Percentiles rank a stretch among this genome's conserved stretches.
phyloP scores from a whole-genome alignment of 2,797 vertebrate genomes.

The Etheostoma nigrum region DNA sequence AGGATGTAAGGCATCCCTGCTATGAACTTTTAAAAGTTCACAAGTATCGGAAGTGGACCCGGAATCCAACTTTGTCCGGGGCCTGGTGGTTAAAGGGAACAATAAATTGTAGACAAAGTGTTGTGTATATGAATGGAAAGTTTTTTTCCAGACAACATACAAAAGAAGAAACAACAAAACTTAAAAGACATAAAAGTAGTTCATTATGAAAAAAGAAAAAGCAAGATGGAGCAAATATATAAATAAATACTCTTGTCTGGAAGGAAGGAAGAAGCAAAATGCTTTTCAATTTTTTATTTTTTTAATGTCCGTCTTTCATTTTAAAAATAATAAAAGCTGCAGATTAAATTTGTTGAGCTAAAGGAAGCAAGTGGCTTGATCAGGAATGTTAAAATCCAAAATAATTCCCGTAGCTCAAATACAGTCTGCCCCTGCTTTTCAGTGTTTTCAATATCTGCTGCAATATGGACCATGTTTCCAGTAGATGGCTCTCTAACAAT shows the following conservation, averaged over 20 bases:
- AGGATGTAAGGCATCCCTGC: conserved; percentile 50
- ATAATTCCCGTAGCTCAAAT: neutral
- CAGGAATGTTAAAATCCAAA: neutral
- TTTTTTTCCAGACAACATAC: too few species aligned
- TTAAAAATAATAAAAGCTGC: neutral
- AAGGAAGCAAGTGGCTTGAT: neutral
- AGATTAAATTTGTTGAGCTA: neutral
- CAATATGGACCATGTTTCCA: conserved; percentile 54
- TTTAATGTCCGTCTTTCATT: too few species aligned
- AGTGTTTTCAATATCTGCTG: conserved; percentile 17
- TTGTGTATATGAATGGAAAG: neutral
- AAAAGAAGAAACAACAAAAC: too few species aligned
- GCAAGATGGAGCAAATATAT: too few species aligned
- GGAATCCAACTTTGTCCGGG: conserved; percentile 6
- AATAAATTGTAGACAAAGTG: neutral
- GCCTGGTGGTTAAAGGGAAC: neutral
- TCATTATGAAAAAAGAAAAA: too few species aligned
- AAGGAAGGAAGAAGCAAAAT: too few species aligned
- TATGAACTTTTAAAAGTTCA: conserved; percentile 46
- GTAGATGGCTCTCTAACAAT: conserved; percentile 75
- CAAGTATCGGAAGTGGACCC: conserved; percentile 17
- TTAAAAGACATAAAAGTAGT: too few species aligned
- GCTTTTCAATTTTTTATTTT: too few species aligned
- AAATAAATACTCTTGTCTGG: too few species aligned
- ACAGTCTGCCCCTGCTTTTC: neutral